Conservation (phyloP, 2,797 vertebrate genomes). For the Botia almorhae region DNA sequence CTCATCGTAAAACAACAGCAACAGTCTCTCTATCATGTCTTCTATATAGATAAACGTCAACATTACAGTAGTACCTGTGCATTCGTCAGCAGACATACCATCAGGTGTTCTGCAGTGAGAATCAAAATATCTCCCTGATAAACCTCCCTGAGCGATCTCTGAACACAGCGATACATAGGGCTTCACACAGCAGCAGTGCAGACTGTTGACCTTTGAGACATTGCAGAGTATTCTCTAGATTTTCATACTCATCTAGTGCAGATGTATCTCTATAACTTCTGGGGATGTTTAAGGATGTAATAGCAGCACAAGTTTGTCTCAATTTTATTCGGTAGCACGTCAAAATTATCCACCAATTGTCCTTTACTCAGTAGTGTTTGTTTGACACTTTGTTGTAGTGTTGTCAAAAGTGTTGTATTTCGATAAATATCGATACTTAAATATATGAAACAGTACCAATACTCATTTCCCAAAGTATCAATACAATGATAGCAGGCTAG, state of each 20-base stretch:
- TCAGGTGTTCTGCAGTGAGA: constrained; percentile 31
- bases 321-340: constrained; percentile 7
- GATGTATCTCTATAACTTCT: not conserved
- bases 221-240: not conserved
- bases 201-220: too few relatives aligned
- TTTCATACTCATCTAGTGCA: not conserved
- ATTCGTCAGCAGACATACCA: not conserved
- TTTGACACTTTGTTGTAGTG: too few relatives aligned
- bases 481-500: too few relatives aligned
- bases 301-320: not conserved
- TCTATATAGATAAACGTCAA: not conserved
- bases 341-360: not conserved
- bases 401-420: too few relatives aligned
- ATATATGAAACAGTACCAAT: too few relatives aligned
- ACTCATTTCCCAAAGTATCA: too few relatives aligned
- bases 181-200: not conserved
- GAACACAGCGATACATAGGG: constrained; percentile 4
- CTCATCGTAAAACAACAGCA: not conserved
- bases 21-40: constrained; percentile 14
- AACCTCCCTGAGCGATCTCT: constrained; percentile 21
- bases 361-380: not conserved
- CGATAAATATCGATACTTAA: too few relatives aligned
- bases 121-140: constrained; percentile 41
- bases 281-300: constrained; percentile 11
- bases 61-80: constrained; percentile 25